Percentiles rank a stretch among this genome's conserved stretches.
Evolutionary conservation across 2,797 vertebrate genomes (phyloP).

Genomic region (Triplophysa bombifrons): DNA sequence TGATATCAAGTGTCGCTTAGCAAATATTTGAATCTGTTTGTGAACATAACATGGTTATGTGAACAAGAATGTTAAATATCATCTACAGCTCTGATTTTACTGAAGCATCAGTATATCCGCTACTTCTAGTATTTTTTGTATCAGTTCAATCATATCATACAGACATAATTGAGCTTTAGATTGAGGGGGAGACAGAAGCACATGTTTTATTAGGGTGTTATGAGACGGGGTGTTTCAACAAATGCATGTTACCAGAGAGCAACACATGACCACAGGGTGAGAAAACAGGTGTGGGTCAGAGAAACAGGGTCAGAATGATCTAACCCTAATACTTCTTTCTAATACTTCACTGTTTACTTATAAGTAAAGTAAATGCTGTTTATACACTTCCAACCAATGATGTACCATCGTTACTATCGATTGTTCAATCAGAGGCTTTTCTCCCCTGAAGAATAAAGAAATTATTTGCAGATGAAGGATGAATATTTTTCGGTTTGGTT

Average conservation of each 20-base stretch:
- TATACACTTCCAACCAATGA: background rate
- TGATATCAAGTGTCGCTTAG: background rate
- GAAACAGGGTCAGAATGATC: slow-evolving; percentile 29
- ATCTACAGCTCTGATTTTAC: background rate
- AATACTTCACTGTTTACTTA: too few relatives aligned
- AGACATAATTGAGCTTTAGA: too few relatives aligned
- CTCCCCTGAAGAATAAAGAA: background rate
- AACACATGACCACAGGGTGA: slow-evolving; percentile 48
- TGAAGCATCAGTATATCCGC: background rate
- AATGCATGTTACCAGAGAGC: slow-evolving; percentile 24
- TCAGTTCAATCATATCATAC: background rate
- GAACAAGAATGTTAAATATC: background rate
- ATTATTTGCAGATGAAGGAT: background rate
- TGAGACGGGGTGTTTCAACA: slow-evolving; percentile 4
- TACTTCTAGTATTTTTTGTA: background rate
- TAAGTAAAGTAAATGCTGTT: too few relatives aligned
- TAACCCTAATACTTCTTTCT: too few relatives aligned
- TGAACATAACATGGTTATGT: background rate
- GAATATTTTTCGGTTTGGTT: background rate
- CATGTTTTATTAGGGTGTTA: slow-evolving; percentile 35
- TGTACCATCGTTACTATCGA: background rate
- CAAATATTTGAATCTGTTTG: background rate
- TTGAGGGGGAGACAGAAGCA: slow-evolving; percentile 23
- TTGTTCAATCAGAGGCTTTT: background rate
- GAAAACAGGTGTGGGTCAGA: slow-evolving; percentile 25